A percentile compares a stretch with the other conserved stretches of the same genome.
These are phyloP conservation scores for Onychostoma macrolepis DNA, from an alignment of 2,113 vertebrate species.

Conservation along the genomic window DNA sequence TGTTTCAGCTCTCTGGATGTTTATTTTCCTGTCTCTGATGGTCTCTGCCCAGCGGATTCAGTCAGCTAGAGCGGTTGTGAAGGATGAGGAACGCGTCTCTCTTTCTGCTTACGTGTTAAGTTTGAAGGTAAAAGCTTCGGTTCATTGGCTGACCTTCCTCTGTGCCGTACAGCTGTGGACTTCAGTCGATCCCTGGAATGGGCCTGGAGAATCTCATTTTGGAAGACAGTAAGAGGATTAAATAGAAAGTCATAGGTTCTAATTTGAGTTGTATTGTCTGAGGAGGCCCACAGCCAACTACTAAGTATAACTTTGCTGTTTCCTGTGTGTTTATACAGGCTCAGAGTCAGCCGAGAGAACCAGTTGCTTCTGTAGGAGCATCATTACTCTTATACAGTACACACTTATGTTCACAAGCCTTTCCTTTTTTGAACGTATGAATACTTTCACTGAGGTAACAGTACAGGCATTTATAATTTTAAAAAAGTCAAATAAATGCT, in stretches of 20 bases:
- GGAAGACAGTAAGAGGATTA: not conserved
- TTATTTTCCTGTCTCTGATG: slow-evolving; percentile 28
- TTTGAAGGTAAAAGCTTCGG: not conserved
- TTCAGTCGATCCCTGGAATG: not conserved
- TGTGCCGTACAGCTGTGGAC: not conserved
- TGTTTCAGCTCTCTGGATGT: slow-evolving; percentile 15
- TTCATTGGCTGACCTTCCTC: not conserved
- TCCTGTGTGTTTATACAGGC: slow-evolving; percentile 10
- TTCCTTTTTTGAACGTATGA: not conserved
- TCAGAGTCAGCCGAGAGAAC: not conserved
- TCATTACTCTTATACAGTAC: not conserved
- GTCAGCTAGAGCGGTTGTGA: not conserved
- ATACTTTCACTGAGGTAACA: not conserved
- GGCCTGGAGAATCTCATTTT: not conserved
- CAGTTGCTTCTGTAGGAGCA: not conserved
- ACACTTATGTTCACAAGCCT: not conserved
- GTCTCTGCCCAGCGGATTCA: not conserved
- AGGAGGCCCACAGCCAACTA: not conserved
- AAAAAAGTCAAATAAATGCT: not conserved
- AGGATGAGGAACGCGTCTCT: not conserved
- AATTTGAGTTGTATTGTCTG: slow-evolving; percentile 16
- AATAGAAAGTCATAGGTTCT: not conserved
- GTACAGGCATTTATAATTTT: not conserved
- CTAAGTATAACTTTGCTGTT: slow-evolving; percentile 7
- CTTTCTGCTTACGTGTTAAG: not conserved